These are phyloP conservation scores for Hemiprocne comata DNA, from an alignment of 2,113 vertebrate genomes.

Conservation along the genomic window DNA sequence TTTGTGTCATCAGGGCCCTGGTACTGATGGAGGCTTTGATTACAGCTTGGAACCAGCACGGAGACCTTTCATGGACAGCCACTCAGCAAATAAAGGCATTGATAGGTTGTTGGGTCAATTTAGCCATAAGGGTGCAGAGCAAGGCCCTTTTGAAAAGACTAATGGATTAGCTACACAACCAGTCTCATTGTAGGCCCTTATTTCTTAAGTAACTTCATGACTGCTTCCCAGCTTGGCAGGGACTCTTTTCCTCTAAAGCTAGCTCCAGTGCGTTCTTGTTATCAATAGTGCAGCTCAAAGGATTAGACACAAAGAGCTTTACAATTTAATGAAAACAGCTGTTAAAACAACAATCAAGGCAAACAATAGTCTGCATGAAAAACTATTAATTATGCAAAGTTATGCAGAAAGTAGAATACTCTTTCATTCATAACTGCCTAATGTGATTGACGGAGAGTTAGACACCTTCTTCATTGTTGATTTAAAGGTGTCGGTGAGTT, in stretches of 20 bases:
- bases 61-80: conserved; percentile 80
- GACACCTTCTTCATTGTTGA: conserved; percentile 39
- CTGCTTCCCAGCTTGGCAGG: conserved; percentile 79
- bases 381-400: conserved; percentile 82
- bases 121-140: conserved; percentile 79
- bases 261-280: conserved; percentile 73
- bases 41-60: conserved; percentile 76
- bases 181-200: conserved; percentile 77
- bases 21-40: conserved; percentile 82
- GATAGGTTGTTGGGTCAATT: conserved; percentile 86
- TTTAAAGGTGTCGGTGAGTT: conserved; percentile 68
- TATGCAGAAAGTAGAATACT: conserved; percentile 74
- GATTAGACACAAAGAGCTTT: conserved; percentile 80
- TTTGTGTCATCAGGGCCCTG: conserved; percentile 81
- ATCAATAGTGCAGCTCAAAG: conserved; percentile 81
- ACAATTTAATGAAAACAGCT: conserved; percentile 84
- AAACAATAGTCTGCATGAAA: conserved; percentile 78
- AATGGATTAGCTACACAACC: conserved; percentile 83
- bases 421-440: conserved; percentile 69
- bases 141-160: conserved; percentile 79
- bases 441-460: conserved; percentile 50
- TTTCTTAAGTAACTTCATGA: conserved; percentile 81
- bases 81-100: conserved; percentile 85
- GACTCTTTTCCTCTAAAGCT: conserved; percentile 72
- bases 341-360: conserved; percentile 82